These are phyloP conservation scores for Entomyzon cyanotis DNA, from an alignment of 2,113 vertebrate species.

Conservation along the genomic window DNA sequence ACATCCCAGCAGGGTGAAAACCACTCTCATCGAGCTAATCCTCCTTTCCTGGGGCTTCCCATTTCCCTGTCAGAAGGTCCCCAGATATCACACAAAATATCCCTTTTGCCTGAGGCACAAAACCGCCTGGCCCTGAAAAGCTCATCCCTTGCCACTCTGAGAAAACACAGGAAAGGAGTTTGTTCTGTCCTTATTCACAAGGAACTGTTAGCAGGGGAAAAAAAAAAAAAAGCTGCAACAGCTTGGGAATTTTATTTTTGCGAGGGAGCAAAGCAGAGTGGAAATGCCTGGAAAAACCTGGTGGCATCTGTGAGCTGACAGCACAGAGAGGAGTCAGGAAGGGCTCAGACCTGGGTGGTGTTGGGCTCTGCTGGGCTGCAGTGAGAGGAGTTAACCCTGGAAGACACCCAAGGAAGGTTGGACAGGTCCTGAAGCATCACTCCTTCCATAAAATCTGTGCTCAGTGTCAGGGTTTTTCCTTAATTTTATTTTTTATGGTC, in stretches of 20 bases:
- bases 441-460: background rate
- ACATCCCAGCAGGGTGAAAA: constrained; percentile 7
- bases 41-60: constrained; percentile 21
- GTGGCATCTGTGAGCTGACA: background rate
- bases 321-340: background rate
- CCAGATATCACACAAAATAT: background rate
- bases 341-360: background rate
- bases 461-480: background rate
- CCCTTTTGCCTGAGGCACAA: background rate
- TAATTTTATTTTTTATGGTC: background rate
- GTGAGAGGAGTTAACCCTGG: background rate
- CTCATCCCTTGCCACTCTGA: background rate
- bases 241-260: background rate
- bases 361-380: background rate
- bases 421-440: background rate
- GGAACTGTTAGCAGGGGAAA: background rate
- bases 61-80: background rate
- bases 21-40: background rate
- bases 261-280: background rate
- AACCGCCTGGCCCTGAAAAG: background rate
- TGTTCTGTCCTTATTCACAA: background rate
- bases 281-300: background rate
- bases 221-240: background rate
- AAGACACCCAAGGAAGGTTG: background rate
- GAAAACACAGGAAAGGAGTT: background rate